phyloP scores from a whole-genome alignment of 23 tunicate genomes.

The Halocynthia roretzi region DNA sequence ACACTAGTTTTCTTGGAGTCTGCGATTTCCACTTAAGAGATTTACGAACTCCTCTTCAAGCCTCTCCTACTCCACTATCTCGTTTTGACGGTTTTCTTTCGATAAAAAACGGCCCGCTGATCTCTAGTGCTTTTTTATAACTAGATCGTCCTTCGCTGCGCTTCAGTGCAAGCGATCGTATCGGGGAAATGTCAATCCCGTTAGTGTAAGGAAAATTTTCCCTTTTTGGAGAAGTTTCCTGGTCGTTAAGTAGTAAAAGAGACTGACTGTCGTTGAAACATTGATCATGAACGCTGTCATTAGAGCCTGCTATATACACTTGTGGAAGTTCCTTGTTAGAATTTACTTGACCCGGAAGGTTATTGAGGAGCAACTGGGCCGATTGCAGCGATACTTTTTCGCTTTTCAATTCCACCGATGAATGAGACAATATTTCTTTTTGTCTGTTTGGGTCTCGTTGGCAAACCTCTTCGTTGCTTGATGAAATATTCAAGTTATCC shows the following conservation, averaged over 20 bases:
- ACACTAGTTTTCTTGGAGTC: no score
- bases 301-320: background rate
- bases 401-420: background rate
- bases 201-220: background rate
- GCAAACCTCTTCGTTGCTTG: no score
- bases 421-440: background rate
- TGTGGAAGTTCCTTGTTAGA: background rate
- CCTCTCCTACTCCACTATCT: slow-evolving; percentile 6
- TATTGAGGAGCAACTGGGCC: background rate
- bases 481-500: no score
- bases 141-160: background rate
- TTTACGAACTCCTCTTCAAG: background rate
- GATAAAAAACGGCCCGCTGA: background rate
- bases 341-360: background rate
- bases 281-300: background rate
- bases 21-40: no score
- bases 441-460: background rate
- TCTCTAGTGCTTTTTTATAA: slow-evolving; percentile 9
- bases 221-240: no score
- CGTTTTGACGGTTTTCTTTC: slow-evolving; percentile 9
- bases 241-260: background rate
- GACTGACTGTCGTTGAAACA: background rate
- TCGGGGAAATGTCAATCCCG: background rate
- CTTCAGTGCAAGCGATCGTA: background rate
- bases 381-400: background rate